These are phyloP conservation scores for Drosophila mojavensis DNA, from an alignment of 1,140 invertebrate genomes.

Conservation along the genomic window DNA sequence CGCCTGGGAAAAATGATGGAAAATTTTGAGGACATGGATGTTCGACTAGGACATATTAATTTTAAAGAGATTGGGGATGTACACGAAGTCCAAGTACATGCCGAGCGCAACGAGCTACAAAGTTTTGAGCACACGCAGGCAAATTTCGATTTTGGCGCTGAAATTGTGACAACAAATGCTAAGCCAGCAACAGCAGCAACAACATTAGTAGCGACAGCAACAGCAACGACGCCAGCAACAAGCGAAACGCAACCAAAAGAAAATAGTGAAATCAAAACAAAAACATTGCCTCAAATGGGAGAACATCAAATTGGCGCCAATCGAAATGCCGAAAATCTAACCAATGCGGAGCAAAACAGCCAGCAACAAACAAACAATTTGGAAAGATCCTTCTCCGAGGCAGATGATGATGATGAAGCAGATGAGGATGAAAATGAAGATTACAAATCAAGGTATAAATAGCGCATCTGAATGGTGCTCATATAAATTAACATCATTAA, in stretches of 20 bases:
- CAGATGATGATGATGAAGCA: slow-evolving; percentile 57
- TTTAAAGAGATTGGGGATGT: slow-evolving; percentile 61
- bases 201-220: slow-evolving; percentile 16
- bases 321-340: slow-evolving; percentile 29
- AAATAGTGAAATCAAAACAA: slow-evolving; percentile 79
- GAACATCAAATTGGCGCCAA: slow-evolving; percentile 74
- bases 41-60: slow-evolving; percentile 60
- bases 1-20: slow-evolving; percentile 73
- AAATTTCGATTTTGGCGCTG: slow-evolving; percentile 81
- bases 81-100: slow-evolving; percentile 42
- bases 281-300: slow-evolving; percentile 67
- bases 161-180: slow-evolving; percentile 69
- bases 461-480: background rate
- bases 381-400: slow-evolving; percentile 39
- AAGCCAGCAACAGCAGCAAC: slow-evolving; percentile 38
- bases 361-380: slow-evolving; percentile 28
- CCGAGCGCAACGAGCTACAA: slow-evolving; percentile 7
- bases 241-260: slow-evolving; percentile 67
- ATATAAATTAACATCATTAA: background rate
- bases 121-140: slow-evolving; percentile 34
- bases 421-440: slow-evolving; percentile 66
- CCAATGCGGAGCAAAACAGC: slow-evolving; percentile 5
- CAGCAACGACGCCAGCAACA: slow-evolving; percentile 42
- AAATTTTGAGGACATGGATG: slow-evolving; percentile 74
- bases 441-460: slow-evolving; percentile 42